Conservation (phyloP, 1,140 invertebrate species). For the Steinernema feltiae region DNA sequence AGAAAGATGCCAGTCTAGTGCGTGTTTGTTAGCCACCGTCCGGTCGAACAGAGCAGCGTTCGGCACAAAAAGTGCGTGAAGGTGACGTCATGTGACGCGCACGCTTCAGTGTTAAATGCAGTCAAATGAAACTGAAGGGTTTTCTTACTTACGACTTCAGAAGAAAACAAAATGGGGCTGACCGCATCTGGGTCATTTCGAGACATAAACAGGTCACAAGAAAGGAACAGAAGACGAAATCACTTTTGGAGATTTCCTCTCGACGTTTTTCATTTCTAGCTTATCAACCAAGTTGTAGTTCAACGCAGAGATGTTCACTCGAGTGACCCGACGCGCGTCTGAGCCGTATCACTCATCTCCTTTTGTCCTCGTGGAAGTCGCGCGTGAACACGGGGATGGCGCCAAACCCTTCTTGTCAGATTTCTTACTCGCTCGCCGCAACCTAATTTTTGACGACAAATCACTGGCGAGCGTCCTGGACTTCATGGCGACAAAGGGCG, state of each 20-base stretch:
- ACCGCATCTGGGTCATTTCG: slow-evolving; percentile 12
- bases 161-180: slow-evolving; percentile 12
- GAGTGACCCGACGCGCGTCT: neutral
- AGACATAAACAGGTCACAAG: slow-evolving; percentile 6
- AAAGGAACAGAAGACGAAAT: neutral
- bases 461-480: neutral
- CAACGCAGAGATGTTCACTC: neutral
- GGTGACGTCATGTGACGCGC: neutral
- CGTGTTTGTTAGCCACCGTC: too few relatives aligned
- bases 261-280: neutral
- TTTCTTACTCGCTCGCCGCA: neutral
- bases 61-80: too few relatives aligned
- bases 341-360: neutral
- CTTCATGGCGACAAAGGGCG: slow-evolving; percentile 9
- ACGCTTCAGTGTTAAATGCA: neutral
- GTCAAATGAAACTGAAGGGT: neutral
- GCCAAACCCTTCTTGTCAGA: neutral
- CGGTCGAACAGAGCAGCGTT: too few relatives aligned
- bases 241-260: neutral
- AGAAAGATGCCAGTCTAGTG: too few relatives aligned
- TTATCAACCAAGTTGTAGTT: neutral
- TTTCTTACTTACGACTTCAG: neutral
- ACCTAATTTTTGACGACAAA: slow-evolving; percentile 2
- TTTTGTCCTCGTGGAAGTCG: neutral
- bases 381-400: neutral